A percentile compares a stretch with the other conserved stretches of the same genome.
Evolutionary conservation across 2,888 invertebrate genomes (phyloP).

Genomic region (Linnaemya tessellans): DNA sequence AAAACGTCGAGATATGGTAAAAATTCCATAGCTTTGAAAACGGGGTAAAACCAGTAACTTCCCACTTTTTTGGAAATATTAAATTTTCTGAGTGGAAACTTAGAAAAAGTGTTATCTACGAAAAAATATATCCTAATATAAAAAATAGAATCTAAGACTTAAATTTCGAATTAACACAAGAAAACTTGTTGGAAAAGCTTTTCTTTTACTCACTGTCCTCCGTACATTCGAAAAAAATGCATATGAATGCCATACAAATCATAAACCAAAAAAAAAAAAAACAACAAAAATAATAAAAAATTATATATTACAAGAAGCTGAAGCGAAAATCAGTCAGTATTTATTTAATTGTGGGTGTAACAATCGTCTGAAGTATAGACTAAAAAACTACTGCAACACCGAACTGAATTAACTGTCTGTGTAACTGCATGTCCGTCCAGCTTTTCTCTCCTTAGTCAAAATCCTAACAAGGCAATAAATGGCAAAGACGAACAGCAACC

Average conservation of each 20-base stretch:
- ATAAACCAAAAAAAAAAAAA: too few relatives aligned
- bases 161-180: too few relatives aligned
- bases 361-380: conserved; percentile 76
- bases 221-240: background rate
- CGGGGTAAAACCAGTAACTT: too few relatives aligned
- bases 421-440: background rate
- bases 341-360: conserved; percentile 83
- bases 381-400: conserved; percentile 61
- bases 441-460: conserved; percentile 38
- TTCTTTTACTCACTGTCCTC: conserved; percentile 40
- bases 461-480: conserved; percentile 63
- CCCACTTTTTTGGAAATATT: too few relatives aligned
- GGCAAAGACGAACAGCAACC: conserved; percentile 4
- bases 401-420: conserved; percentile 45
- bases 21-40: too few relatives aligned
- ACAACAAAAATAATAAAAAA: conserved; percentile 8
- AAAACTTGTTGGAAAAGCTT: too few relatives aligned
- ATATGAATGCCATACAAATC: conserved; percentile 31
- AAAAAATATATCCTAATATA: too few relatives aligned
- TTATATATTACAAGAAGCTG: conserved; percentile 71
- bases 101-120: too few relatives aligned
- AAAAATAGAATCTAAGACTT: too few relatives aligned
- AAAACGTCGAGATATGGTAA: too few relatives aligned
- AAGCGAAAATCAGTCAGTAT: conserved; percentile 74
- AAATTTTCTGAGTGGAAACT: too few relatives aligned